Conservation (phyloP, 2,113 vertebrate species). For the Mormyrus iriodes region DNA sequence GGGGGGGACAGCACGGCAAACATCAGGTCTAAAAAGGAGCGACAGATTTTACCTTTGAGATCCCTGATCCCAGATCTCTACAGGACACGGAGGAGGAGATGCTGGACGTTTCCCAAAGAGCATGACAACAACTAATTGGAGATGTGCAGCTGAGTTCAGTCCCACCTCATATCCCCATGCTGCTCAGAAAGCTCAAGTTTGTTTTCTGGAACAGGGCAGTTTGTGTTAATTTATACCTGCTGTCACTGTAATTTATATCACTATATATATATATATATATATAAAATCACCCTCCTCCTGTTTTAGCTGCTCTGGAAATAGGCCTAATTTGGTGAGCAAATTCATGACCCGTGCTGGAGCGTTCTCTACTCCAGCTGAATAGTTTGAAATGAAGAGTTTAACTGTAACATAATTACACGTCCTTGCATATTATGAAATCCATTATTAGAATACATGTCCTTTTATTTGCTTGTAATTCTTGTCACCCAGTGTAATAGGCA, state of each 20-base stretch:
- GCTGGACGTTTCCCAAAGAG: background rate
- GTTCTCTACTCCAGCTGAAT: constrained; percentile 55
- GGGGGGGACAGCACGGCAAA: background rate
- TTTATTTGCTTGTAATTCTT: constrained; percentile 72
- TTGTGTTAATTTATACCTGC: background rate
- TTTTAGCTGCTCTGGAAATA: constrained; percentile 50
- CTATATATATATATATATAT: background rate
- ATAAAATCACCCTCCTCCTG: constrained; percentile 51
- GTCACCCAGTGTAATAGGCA: constrained; percentile 60
- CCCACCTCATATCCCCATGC: background rate
- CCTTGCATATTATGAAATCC: constrained; percentile 62
- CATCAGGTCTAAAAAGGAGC: background rate
- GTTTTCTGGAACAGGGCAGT: background rate
- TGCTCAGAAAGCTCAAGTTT: background rate
- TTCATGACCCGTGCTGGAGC: constrained; percentile 44
- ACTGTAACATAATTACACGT: constrained; percentile 62
- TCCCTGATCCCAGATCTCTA: background rate
- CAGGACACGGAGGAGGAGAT: background rate
- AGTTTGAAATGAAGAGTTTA: constrained; percentile 61
- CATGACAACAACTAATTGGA: background rate
- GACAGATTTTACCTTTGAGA: background rate
- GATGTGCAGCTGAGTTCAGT: background rate
- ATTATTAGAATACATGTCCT: constrained; percentile 65
- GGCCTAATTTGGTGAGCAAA: constrained; percentile 44
- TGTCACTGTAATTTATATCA: background rate